Percentiles rank a stretch among this genome's conserved stretches.
These are phyloP conservation scores for Calameuta filiformis DNA, from an alignment of 2,888 invertebrate genomes.

Conservation along the genomic window DNA sequence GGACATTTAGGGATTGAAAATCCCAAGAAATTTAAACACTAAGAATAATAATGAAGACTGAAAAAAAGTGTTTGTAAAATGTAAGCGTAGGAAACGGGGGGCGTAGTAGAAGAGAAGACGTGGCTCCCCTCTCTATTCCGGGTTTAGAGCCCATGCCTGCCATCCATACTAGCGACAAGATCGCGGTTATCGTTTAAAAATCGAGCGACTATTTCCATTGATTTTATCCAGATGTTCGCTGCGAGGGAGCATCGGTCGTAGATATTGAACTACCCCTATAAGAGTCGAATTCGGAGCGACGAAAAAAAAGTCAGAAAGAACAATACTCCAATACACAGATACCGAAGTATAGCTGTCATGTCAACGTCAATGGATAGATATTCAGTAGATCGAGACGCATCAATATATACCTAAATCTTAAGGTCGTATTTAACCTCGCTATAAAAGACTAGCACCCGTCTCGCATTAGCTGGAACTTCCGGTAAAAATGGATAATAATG, in stretches of 20 bases:
- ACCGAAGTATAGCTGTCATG: slow-evolving; percentile 17
- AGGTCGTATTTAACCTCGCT: not conserved
- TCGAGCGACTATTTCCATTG: slow-evolving; percentile 19
- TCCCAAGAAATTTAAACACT: not conserved
- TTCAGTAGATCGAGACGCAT: not conserved
- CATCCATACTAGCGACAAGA: slow-evolving; percentile 21
- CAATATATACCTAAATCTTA: not conserved
- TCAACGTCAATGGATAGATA: slow-evolving; percentile 22
- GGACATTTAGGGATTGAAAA: not conserved
- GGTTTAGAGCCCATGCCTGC: not conserved
- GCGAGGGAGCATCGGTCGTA: slow-evolving; percentile 12
- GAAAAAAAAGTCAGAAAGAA: not conserved
- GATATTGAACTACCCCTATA: slow-evolving; percentile 21
- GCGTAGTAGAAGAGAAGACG: slow-evolving; percentile 31
- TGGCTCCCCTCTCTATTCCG: slow-evolving; percentile 24
- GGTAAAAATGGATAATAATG: slow-evolving; percentile 1
- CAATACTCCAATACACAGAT: not conserved
- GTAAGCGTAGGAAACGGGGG: slow-evolving; percentile 36
- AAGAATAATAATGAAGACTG: slow-evolving; percentile 9
- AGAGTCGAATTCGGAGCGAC: not conserved
- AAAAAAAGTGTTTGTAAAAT: slow-evolving; percentile 26
- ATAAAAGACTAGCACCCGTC: not conserved
- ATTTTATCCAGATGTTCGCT: not conserved
- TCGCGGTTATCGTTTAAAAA: slow-evolving; percentile 24
- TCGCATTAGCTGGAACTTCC: not conserved